Evolutionary conservation across 1,140 invertebrate genomes (phyloP), one percentile per base, ranked within the genome.

Genomic region (Wasmannia auropunctata): DNA sequence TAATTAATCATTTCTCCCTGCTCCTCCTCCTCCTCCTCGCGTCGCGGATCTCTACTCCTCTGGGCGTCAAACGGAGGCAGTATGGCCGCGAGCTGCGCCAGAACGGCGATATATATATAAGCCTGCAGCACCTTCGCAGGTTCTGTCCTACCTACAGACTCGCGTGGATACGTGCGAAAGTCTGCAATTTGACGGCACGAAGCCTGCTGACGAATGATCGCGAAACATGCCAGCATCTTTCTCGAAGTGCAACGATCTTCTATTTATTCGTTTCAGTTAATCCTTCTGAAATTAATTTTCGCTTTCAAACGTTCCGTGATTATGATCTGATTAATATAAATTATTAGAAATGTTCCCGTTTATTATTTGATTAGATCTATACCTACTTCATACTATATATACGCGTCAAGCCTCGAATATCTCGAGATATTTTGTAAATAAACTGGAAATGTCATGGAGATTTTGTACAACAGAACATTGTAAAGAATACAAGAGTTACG

Each of bases 1-100:
- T 94, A 95, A 95, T 95, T 95, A 95, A 95, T 94, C 94, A 94
- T 94, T 94, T 92, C 93, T 91, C 85, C 88, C 92, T 90, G 87
- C 91, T 93, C 88, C 62, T 74, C 31, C n/a, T n/a, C n/a, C 70
- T 31, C 83, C 72, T 37, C 83, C 31, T 77, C 85, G 76, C 49
- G 75, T 83, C 86, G 40, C 60, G 34, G 74, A 76, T 85, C 89
- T 86, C 86, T 83, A 67, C 74, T 77, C 60, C 67, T 54, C 91
- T 90, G 89, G 90, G 88, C 92, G 92, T 93, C 92, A 91, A 92
- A 93, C 92, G 90, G 92, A 92, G 90, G 91, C 92, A 93, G 90
- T 90, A 94, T 94, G 93, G 93, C 93, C 91, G 93, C 93, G 86
- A 81, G 89, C 51, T 51, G 37, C 37, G 83, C 72, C 86, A 80